Base-by-base conservation (phyloP, 1,140 invertebrate genomes). In the Metaphire vulgaris region DNA sequence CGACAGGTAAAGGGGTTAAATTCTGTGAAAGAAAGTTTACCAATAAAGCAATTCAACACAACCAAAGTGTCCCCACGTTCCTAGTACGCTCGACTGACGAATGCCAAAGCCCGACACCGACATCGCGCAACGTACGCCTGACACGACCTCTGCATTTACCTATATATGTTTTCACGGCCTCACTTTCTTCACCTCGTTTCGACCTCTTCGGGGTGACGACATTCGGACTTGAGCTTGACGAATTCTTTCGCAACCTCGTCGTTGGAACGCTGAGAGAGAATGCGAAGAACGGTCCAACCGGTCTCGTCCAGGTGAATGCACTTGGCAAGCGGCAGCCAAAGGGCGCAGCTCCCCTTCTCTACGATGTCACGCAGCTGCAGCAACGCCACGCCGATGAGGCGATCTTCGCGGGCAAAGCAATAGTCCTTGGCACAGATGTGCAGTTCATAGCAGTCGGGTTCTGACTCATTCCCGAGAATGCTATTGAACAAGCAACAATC, bases 241-340 rank as follows among this genome's bases (percentile, higher is more conserved):
- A 99, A 99, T 86, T 99, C 97, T 84, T 96, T 96, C 29, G 98
- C 98, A 0, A 99, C 96, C 88, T 99, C 97, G 87, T 99, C 98
- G 85, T 96, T 99, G 83, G 94, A 95, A 80, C 98, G 89, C 86
- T 99, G 98, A 0, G 96, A 98, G 56, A 99, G 88, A 81, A 99
- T 99, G 33, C 98, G 90, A 29, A 99, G 88, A 82, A 99, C 96
- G 56, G 97, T 99, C 95, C 97, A 99, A 12, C 98, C 98, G 21
- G 97, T 99, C 84, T 99, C 98, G 84, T 99, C 97, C 92, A 99
- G 97, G 84, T 97, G 93, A 68, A 99, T 93, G 6, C 97, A 90
- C 77, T 94, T 93, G 66, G 96, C 96, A 0, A 99, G 88, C 1
- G 94, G 92, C 74, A 99, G 88, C 95, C 96, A 97, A 81, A 93